Conservation (phyloP, 2,797 vertebrate genomes). For the Peromyscus eremicus region DNA sequence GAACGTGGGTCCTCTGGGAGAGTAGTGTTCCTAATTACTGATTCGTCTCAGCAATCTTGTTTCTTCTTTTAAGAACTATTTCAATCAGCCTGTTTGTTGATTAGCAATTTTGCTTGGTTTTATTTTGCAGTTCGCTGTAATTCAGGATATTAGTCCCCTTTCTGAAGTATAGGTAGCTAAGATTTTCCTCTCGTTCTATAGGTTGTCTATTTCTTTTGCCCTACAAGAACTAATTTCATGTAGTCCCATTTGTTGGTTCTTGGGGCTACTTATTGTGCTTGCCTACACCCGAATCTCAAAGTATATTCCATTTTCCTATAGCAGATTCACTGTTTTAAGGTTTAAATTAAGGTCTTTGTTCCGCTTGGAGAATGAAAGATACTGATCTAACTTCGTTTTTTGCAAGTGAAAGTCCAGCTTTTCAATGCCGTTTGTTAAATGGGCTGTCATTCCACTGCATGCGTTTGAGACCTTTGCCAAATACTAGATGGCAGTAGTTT, state of each 20-base stretch:
- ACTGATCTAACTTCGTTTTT: background rate
- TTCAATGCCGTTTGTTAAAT: background rate
- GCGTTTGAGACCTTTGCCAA: background rate
- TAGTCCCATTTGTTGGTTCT: background rate
- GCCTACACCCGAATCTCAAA: background rate
- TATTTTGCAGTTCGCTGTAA: background rate
- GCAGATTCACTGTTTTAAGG: background rate
- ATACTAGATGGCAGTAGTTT: background rate
- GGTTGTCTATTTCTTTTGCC: background rate
- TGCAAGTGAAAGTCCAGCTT: background rate
- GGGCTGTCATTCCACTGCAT: too few relatives aligned
- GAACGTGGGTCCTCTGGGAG: background rate
- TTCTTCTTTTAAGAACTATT: background rate
- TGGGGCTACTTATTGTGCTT: background rate
- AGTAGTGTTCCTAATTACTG: background rate
- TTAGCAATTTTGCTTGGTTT: background rate
- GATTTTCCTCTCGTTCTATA: background rate
- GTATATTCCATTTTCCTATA: background rate
- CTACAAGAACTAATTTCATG: background rate
- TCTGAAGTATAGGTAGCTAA: background rate
- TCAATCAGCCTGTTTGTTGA: background rate
- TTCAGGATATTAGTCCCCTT: background rate
- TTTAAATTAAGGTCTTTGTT: background rate
- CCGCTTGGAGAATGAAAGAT: background rate
- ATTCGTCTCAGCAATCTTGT: background rate